Conservation (phyloP, 2,113 vertebrate genomes). For the Salvelinus fontinalis region DNA sequence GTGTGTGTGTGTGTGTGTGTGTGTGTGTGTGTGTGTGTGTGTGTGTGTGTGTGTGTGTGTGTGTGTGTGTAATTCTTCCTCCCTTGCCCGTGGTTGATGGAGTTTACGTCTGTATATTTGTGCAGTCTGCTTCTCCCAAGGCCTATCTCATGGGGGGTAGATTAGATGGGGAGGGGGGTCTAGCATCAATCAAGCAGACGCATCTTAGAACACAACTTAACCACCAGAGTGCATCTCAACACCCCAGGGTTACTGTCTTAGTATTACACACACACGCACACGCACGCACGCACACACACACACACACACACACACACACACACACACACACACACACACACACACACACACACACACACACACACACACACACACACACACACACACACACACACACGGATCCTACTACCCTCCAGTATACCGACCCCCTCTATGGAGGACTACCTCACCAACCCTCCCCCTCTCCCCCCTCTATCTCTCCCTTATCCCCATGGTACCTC, state of each 20-base stretch:
- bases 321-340: too few species aligned
- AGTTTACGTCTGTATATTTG: too few species aligned
- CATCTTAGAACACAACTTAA: conserved; percentile 10
- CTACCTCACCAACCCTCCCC: conserved; percentile 3
- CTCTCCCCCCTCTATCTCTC: neutral
- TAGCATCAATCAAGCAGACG: conserved; percentile 29
- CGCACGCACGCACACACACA: too few species aligned
- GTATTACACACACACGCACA: too few species aligned
- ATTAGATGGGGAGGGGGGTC: conserved; percentile 33
- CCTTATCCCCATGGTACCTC: neutral
- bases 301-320: too few species aligned
- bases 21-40: conserved; percentile 13
- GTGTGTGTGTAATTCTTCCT: too few species aligned
- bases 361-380: too few species aligned
- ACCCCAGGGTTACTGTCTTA: neutral
- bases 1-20: conserved; percentile 4
- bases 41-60: too few species aligned
- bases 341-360: too few species aligned
- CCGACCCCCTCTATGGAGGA: neutral
- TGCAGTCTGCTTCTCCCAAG: neutral
- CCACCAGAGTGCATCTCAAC: neutral
- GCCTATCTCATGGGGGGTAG: neutral
- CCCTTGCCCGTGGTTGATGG: too few species aligned
- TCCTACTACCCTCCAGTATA: neutral
- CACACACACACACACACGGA: too few species aligned